Evolutionary conservation across 2,888 invertebrate genomes (phyloP).

Genomic region (Chymomyza caudatula): DNA sequence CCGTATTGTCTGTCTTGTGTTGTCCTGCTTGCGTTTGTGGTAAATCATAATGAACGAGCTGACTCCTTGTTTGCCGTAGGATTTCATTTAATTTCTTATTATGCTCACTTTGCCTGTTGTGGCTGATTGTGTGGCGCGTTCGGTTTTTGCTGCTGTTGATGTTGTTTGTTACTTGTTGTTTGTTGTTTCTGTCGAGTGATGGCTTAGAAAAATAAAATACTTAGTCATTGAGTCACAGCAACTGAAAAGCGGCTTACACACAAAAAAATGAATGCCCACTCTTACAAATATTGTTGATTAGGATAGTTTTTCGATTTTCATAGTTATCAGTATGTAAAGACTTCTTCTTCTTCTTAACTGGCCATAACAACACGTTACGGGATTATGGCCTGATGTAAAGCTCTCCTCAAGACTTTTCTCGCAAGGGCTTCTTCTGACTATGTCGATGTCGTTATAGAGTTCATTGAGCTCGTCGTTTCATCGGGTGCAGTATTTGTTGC

Average conservation of each 20-base stretch:
- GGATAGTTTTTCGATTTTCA: too few species aligned
- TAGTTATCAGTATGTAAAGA: too few species aligned
- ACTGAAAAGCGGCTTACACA: background rate
- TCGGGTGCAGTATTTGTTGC: too few species aligned
- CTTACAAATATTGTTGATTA: too few species aligned
- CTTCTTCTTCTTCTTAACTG: too few species aligned
- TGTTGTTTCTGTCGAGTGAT: background rate
- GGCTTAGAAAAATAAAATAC: slow-evolving; percentile 8
- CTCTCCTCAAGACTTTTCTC: too few species aligned
- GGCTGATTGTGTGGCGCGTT: background rate
- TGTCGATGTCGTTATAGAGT: too few species aligned
- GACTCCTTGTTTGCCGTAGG: slow-evolving; percentile 34
- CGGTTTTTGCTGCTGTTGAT: background rate
- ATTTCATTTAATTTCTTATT: slow-evolving; percentile 38
- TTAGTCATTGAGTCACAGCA: slow-evolving; percentile 1
- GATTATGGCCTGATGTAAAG: too few species aligned
- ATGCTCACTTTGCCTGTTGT: slow-evolving; percentile 1
- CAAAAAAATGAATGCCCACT: background rate
- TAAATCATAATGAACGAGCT: slow-evolving; percentile 55
- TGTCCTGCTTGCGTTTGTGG: slow-evolving; percentile 40
- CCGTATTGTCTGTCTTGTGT: slow-evolving; percentile 28
- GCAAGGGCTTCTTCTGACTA: too few species aligned
- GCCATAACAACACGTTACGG: too few species aligned
- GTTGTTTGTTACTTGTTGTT: slow-evolving; percentile 10
- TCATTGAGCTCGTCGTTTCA: too few species aligned